Evolutionary conservation across 2,888 invertebrate species (phyloP).

Genomic region (Oligia latruncula): DNA sequence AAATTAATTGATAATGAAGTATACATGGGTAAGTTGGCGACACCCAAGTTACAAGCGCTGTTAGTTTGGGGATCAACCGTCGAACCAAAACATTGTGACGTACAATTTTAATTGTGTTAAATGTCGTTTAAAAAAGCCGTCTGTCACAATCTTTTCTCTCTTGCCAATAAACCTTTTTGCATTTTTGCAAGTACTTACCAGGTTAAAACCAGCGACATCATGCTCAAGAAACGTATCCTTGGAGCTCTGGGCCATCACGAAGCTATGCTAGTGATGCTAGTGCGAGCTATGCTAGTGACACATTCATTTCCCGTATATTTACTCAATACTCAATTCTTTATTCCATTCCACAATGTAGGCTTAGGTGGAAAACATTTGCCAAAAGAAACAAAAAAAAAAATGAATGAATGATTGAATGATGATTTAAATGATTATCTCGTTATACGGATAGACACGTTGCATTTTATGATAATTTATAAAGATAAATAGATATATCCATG

Average conservation of each 20-base stretch:
- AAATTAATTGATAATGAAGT: neutral
- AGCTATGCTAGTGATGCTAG: no score
- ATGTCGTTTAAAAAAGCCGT: no score
- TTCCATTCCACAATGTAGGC: no score
- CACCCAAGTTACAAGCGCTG: neutral
- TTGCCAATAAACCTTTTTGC: neutral
- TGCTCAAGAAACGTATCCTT: slow-evolving; percentile 8
- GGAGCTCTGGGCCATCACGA: neutral
- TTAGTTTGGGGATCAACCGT: neutral
- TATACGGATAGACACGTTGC: neutral
- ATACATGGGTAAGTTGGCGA: neutral
- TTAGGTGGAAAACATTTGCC: no score
- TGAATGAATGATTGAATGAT: no score
- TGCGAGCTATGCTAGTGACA: neutral
- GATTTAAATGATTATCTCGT: neutral
- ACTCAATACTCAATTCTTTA: no score
- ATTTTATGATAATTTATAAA: neutral
- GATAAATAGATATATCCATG: neutral
- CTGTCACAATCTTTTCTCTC: neutral
- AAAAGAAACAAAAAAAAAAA: no score
- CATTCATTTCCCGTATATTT: neutral
- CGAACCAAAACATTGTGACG: neutral
- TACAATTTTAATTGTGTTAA: no score
- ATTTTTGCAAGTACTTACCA: slow-evolving; percentile 14
- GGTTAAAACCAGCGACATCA: slow-evolving; percentile 18